Evolutionary conservation across 2,113 vertebrate species (phyloP).

Genomic region (Petrocephalus microphthalmus): DNA sequence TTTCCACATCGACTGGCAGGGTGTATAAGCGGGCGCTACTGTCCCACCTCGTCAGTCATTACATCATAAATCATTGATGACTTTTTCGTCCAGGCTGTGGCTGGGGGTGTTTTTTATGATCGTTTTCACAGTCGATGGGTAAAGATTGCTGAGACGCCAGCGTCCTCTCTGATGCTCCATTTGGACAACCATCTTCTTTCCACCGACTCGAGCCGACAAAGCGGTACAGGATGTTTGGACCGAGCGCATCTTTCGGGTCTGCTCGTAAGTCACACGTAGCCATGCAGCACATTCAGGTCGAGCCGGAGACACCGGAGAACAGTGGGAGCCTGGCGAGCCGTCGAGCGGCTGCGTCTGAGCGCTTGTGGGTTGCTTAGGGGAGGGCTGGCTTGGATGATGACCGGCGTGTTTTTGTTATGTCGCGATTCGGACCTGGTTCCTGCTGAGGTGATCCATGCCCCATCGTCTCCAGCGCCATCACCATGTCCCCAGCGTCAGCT

Average conservation of each 20-base stretch:
- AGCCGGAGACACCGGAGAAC: slow-evolving; percentile 26
- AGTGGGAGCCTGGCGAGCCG: neutral
- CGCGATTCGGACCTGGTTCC: slow-evolving; percentile 33
- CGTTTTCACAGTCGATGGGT: slow-evolving; percentile 16
- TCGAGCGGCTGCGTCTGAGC: slow-evolving; percentile 3
- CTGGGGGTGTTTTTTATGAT: neutral
- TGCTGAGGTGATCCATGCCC: slow-evolving; percentile 49
- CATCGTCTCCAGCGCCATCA: slow-evolving; percentile 34
- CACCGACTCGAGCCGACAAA: slow-evolving; percentile 15
- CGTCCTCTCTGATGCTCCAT: neutral
- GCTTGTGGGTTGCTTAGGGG: slow-evolving; percentile 4
- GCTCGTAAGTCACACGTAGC: slow-evolving; percentile 26
- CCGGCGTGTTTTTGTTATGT: slow-evolving; percentile 34
- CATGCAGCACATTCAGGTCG: slow-evolving; percentile 33
- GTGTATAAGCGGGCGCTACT: neutral
- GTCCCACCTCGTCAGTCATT: neutral
- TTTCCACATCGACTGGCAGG: neutral
- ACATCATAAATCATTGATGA: slow-evolving; percentile 15
- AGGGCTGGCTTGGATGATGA: slow-evolving; percentile 33
- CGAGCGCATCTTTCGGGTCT: neutral
- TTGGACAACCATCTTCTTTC: slow-evolving; percentile 15
- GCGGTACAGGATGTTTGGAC: slow-evolving; percentile 18
- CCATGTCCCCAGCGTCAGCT: slow-evolving; percentile 63
- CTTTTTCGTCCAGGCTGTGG: slow-evolving; percentile 18
- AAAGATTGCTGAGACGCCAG: neutral